A percentile compares a stretch with the other conserved stretches of the same genome.
Evolutionary conservation across 2,113 vertebrate genomes (phyloP).

Genomic region (Ptychochromis oligacanthus): DNA sequence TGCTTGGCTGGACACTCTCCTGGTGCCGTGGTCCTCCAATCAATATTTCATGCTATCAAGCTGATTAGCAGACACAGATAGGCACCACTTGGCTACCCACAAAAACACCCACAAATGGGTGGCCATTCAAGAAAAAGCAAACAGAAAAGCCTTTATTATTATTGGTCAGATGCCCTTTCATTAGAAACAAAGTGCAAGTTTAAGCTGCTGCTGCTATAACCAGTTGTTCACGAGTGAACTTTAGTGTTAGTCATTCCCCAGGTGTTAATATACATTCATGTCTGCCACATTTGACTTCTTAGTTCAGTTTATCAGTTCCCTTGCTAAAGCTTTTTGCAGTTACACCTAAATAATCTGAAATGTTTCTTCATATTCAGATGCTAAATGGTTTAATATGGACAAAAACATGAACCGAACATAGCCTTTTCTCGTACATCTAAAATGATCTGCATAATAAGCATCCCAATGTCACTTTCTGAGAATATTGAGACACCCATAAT

Average conservation of each 20-base stretch:
- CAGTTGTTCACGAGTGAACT: neutral
- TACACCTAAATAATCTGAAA: neutral
- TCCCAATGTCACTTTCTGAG: constrained; percentile 38
- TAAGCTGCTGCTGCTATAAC: neutral
- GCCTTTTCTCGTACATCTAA: neutral
- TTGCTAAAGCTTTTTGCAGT: neutral
- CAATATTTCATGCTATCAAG: constrained; percentile 55
- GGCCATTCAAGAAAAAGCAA: neutral
- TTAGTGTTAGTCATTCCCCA: neutral
- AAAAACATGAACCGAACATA: neutral
- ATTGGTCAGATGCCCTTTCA: neutral
- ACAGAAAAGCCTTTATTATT: neutral
- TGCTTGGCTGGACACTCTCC: constrained; percentile 37
- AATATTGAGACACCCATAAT: constrained; percentile 36
- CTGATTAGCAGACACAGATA: constrained; percentile 40
- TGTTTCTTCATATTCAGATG: neutral
- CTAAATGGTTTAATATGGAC: neutral
- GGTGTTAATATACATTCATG: neutral
- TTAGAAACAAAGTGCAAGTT: neutral
- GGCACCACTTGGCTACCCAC: neutral
- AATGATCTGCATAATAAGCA: constrained; percentile 14
- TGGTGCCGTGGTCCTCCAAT: constrained; percentile 26
- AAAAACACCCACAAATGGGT: neutral
- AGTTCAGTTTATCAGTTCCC: neutral
- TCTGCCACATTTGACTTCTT: neutral